Base-by-base conservation (phyloP, 2,888 invertebrate species). In the Ditula angustiorana region DNA sequence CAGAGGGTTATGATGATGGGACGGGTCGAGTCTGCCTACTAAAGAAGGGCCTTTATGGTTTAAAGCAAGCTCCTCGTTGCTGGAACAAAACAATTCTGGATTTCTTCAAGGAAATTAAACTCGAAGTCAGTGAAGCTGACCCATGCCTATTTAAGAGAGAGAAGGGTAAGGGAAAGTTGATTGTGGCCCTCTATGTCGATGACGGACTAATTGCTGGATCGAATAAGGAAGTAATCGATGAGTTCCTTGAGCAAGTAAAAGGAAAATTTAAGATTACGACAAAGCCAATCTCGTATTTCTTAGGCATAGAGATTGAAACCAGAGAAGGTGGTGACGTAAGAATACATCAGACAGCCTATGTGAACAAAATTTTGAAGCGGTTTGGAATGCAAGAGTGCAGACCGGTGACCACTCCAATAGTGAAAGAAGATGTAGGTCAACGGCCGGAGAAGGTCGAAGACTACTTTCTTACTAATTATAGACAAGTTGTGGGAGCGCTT, bases 151-250 rank as follows among this genome's bases (percentile, higher is more conserved):
- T 65, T 24, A 49, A 57, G 10, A 23, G 64, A 68, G n/a, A 52
- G 58, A 60, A 67, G 66, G 13, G 30, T 70, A 19, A 13, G 4
- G 49, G 11, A 0, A 69, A 64, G 33, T 26, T 66, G 3, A 49
- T 68, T 7, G 2, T 67, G 11, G 62, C 50, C 5, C 23, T 69
- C 3, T 68, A 68, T 47, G 66, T 67, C n/a, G 67, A 69, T 47
- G 68, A 66, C 57, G 66, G 64, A 2, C 47, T 64, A 30, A n/a
- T 65, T n/a, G 67, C 67, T 8, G 8, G 57, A 33, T 19, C 47
- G 28, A n/a, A n/a, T n/a, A n/a, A n/a, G n/a, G n/a, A n/a, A n/a
- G 47, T 46, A 23, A 10, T 11, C 10, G 13, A 26, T 10, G 8
- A 46, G 1, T 46, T 46, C 23, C 4, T 46, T 46, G 44, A 46